A percentile compares a stretch with the other conserved stretches of the same genome.
Evolutionary conservation across 1,140 invertebrate species (phyloP).

Genomic region (Drosophila pseudoananassae): DNA sequence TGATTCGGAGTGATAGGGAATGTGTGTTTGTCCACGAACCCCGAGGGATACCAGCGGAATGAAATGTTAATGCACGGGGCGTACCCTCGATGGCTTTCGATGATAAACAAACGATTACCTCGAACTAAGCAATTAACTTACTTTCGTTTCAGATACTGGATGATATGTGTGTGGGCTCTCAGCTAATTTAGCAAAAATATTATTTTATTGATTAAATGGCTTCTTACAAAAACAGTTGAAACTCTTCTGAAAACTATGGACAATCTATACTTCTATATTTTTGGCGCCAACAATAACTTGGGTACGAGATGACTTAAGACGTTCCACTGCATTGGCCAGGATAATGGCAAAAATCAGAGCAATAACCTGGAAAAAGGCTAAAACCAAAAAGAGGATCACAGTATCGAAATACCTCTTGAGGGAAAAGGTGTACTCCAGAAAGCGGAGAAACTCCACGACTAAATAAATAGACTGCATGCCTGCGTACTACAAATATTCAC

Average conservation of each 20-base stretch:
- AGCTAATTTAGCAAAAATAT: not conserved
- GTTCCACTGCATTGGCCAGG: not conserved
- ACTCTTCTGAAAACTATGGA: too few species aligned
- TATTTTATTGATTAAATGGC: not conserved
- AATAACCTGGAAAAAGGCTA: not conserved
- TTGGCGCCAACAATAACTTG: not conserved
- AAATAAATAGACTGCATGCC: not conserved
- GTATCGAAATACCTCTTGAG: not conserved
- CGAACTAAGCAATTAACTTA: conserved; percentile 47
- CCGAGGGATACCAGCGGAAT: conserved; percentile 20
- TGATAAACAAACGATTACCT: conserved; percentile 44
- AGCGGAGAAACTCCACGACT: not conserved
- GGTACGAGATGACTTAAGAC: not conserved
- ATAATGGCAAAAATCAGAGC: not conserved
- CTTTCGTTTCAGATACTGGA: not conserved
- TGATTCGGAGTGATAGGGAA: conserved; percentile 27
- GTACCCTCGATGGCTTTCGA: conserved; percentile 26
- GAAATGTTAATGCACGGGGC: conserved; percentile 40
- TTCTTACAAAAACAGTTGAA: not conserved
- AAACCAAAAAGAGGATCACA: not conserved
- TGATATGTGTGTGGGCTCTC: not conserved
- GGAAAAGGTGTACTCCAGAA: not conserved
- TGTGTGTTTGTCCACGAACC: not conserved
- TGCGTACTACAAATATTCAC: not conserved
- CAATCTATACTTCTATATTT: not conserved